Base-by-base conservation (phyloP, 2,888 invertebrate genomes). In the Icerya purchasi region DNA sequence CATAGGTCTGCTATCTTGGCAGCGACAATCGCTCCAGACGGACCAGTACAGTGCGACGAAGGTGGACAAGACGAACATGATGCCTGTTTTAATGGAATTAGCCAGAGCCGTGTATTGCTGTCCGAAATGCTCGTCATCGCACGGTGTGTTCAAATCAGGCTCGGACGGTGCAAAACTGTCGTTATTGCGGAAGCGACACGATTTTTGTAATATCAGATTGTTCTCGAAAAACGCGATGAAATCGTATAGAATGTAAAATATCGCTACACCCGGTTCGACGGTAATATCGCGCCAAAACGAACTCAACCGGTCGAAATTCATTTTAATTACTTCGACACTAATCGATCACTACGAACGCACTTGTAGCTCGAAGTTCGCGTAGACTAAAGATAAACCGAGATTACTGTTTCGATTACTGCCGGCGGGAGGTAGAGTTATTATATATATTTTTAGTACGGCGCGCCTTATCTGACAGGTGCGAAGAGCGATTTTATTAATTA, bases 111-210 rank as follows among this genome's bases (percentile, higher is more conserved):
- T 36, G 14, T 36, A 36, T 14, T 14, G 36, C 36, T 36, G 36
- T 3, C 55, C 59, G 10, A 52, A 25, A 25, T 52, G 50, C 20
- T 52, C 56, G 19, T 56, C 56, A 52, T 60, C 60, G 52, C 60
- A 60, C 20, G 52, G 56, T 3, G 60, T 60, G 18, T 55, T 24
- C 52, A 60, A 22, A 19, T 55, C 22, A 10, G 60, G 60, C 22
- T 60, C 60, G 10, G 23, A 23, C 2, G 22, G 21, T 2, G 51
- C 10, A 36, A n/a, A n/a, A 36, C 14, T 14, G 36, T 14, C 8
- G 14, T 36, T 36, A 36, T 36, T 36, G n/a, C n/a, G n/a, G n/a
- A 51, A 10, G 19, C 53, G 22, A 52, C 58, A 58, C 1, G 53
- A 5, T 25, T 58, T 58, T n/a, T 58, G 58, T 18, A 58, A 19